A percentile compares a stretch with the other conserved stretches of the same genome.
phyloP scores from a whole-genome alignment of 1,140 invertebrate species.

The Bombyx mandarina region DNA sequence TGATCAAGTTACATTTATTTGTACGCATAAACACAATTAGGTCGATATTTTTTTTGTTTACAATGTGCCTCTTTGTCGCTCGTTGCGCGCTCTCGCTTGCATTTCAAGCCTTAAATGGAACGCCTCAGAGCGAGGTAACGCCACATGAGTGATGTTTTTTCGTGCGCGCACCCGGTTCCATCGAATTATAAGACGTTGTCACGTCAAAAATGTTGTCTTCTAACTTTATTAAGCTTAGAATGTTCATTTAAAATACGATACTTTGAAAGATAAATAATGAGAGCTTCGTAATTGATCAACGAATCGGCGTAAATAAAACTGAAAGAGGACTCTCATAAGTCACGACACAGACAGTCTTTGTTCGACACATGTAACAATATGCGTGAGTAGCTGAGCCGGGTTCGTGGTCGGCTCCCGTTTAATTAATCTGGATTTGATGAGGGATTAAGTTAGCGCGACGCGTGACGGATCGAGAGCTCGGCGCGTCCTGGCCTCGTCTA shows the following conservation, averaged over 20 bases:
- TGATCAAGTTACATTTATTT: no score
- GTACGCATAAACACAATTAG: no score
- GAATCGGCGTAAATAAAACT: neutral
- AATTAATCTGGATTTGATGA: constrained; percentile 69
- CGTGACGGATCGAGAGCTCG: constrained; percentile 59
- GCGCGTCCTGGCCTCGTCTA: constrained; percentile 34
- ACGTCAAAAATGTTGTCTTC: neutral
- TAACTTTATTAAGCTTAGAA: neutral
- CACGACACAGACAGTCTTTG: constrained; percentile 6
- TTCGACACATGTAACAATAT: constrained; percentile 26
- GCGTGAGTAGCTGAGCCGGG: constrained; percentile 26
- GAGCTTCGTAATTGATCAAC: neutral
- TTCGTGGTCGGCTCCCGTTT: constrained; percentile 54
- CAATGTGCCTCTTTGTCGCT: no score
- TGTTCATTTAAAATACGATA: neutral
- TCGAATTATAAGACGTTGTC: no score
- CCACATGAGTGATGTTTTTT: no score
- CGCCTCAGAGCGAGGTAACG: no score
- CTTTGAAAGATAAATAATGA: no score
- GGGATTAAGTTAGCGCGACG: constrained; percentile 59
- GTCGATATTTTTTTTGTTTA: no score
- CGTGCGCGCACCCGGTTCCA: neutral
- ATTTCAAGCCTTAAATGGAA: no score
- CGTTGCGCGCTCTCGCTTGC: no score
- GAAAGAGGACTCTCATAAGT: neutral